Evolutionary conservation across 2,797 vertebrate species (phyloP).

Genomic region (Gila robusta): DNA sequence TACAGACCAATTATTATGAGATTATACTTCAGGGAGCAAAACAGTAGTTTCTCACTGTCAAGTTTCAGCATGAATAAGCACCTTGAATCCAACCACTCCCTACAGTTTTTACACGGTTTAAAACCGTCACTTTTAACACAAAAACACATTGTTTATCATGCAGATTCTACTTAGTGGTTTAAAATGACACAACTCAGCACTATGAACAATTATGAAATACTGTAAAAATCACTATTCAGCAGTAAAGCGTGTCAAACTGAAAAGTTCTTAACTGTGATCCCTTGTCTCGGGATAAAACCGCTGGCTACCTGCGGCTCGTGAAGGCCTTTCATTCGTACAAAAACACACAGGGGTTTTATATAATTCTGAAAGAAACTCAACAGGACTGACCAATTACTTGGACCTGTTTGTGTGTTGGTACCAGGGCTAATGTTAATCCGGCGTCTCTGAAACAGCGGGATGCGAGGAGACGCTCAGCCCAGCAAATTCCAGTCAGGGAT

Average conservation of each 20-base stretch:
- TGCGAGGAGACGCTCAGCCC: conserved; percentile 21
- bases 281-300: conserved; percentile 10
- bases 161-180: background rate
- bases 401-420: conserved; percentile 6
- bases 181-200: background rate
- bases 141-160: conserved; percentile 22
- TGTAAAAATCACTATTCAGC: conserved; percentile 3
- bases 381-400: conserved; percentile 37
- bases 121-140: conserved; percentile 6
- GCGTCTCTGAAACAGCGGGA: conserved; percentile 51
- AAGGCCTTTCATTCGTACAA: conserved; percentile 29
- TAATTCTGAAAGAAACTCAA: conserved; percentile 31
- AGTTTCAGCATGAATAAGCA: conserved; percentile 46
- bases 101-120: background rate
- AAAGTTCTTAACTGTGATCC: conserved; percentile 22
- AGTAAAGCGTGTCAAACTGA: conserved; percentile 12
- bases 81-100: conserved; percentile 7
- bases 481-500: conserved; percentile 43
- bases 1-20: conserved; percentile 58
- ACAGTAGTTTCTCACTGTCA: conserved; percentile 49
- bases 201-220: conserved; percentile 1
- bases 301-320: conserved; percentile 15
- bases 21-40: conserved; percentile 54
- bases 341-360: conserved; percentile 35
- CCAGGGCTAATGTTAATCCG: conserved; percentile 44